A percentile compares a stretch with the other conserved stretches of the same genome.
phyloP scores from a whole-genome alignment of 2,888 invertebrate genomes.

The Sinelater perroti region DNA sequence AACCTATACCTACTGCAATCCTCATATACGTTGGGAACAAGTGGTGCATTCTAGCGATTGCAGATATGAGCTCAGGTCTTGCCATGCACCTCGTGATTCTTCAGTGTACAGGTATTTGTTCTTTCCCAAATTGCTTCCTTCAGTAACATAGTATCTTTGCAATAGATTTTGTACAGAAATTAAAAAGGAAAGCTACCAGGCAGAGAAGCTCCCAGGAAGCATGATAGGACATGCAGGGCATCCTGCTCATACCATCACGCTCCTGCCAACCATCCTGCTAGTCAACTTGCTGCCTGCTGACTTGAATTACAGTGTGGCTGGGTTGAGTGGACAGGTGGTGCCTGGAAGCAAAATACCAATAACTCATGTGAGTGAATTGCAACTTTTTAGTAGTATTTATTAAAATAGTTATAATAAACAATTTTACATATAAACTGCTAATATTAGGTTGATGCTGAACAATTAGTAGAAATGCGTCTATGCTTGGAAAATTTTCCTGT shows the following conservation, averaged over 20 bases:
- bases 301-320: constrained; percentile 69
- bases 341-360: constrained; percentile 55
- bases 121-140: neutral
- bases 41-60: constrained; percentile 62
- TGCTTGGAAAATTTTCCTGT: constrained; percentile 82
- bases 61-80: constrained; percentile 58
- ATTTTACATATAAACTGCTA: neutral
- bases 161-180: constrained; percentile 81
- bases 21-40: constrained; percentile 69
- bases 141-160: neutral
- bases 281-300: constrained; percentile 90
- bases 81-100: constrained; percentile 58
- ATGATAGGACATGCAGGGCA: constrained; percentile 60
- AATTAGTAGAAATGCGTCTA: constrained; percentile 76
- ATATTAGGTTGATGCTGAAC: constrained; percentile 73
- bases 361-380: constrained; percentile 49
- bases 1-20: constrained; percentile 66
- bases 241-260: constrained; percentile 87
- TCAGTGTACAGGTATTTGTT: constrained; percentile 59
- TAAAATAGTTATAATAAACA: no score
- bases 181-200: constrained; percentile 82
- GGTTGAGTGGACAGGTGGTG: constrained; percentile 50
- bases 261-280: constrained; percentile 85
- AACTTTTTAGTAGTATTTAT: neutral
- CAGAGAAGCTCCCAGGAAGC: constrained; percentile 64